Evolutionary conservation across 2,888 invertebrate genomes (phyloP).

Genomic region (Amphimallon solstitiale): DNA sequence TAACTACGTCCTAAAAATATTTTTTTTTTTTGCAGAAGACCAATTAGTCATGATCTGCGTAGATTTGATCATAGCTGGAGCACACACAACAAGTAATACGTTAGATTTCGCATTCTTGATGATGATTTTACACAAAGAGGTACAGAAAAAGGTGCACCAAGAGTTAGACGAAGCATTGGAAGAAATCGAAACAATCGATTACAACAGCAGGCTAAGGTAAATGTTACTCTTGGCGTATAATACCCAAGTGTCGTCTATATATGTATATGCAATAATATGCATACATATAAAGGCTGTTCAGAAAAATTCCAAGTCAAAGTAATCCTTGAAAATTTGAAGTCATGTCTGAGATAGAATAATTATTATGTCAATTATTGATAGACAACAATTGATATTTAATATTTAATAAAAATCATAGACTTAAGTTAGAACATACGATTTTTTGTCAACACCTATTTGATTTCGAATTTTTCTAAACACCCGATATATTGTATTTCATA

Average conservation of each 20-base stretch:
- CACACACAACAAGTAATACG: conserved; percentile 72
- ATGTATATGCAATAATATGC: not conserved
- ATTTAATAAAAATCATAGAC: too few relatives aligned
- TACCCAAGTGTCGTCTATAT: not conserved
- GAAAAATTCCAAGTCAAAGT: too few relatives aligned
- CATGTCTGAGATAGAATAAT: too few relatives aligned
- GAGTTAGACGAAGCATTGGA: conserved; percentile 66
- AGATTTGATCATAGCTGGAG: conserved; percentile 76
- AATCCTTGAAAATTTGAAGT: too few relatives aligned
- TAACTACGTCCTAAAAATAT: too few relatives aligned
- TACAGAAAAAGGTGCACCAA: conserved; percentile 68
- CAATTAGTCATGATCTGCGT: conserved; percentile 73
- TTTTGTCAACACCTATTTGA: too few relatives aligned
- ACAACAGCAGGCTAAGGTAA: conserved; percentile 65
- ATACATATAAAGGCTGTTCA: too few relatives aligned
- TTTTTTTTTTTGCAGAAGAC: conserved; percentile 64
- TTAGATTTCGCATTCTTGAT: conserved; percentile 71
- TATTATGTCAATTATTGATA: too few relatives aligned
- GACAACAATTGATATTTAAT: too few relatives aligned
- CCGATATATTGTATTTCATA: too few relatives aligned
- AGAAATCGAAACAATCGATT: conserved; percentile 60
- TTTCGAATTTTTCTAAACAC: too few relatives aligned
- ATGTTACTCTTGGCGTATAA: conserved; percentile 10
- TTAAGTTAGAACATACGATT: too few relatives aligned
- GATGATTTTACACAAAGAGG: conserved; percentile 68